Base-by-base conservation (phyloP, 2,113 vertebrate species). In the Sceloporus undulatus region DNA sequence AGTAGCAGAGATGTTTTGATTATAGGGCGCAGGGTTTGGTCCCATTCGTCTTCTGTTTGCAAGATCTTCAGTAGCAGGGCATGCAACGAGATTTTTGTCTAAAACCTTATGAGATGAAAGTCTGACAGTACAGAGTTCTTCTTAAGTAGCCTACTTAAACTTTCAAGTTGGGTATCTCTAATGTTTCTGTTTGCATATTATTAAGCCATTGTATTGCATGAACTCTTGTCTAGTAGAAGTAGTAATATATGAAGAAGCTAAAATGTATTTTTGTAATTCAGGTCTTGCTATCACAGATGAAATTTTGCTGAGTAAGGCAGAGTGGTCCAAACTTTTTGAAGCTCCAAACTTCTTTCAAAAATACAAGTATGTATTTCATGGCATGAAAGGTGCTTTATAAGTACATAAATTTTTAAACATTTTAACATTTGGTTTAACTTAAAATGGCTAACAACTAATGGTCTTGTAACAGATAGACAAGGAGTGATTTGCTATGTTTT, bases 261-360 rank as follows among this genome's bases (percentile, higher is more conserved):
- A 95, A 96, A 94, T 94, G 40, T 96, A 92, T 96, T 96, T 96
- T 95, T 97, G 82, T 93, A 96, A 97, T 97, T 96, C 95, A 98
- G 98, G 98, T 96, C 97, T 97, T 96, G 96, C 97, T 95, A 98
- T 99, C 96, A 97, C 97, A 94, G 97, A 98, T 96, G 97, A 98
- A 96, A 97, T 98, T 96, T 96, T 98, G 96, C 97, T 98, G 97
- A 97, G 97, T 96, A 98, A 98, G 97, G 97, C 97, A 94, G 97
- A 98, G 92, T 99, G 98, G 98, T 97, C 97, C 96, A 98, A 98
- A 98, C 97, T 99, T 95, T 98, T 98, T 98, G 98, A 98, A 97
- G 97, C 97, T 95, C 97, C 97, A 95, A 98, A 98, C 97, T 98
- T 99, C 98, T 98, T 98, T 98, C 97, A 98, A 84, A 98, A 98